These are phyloP conservation scores for Pangasius mekongensis DNA, from an alignment of 2,797 vertebrate genomes.

Conservation along the genomic window DNA sequence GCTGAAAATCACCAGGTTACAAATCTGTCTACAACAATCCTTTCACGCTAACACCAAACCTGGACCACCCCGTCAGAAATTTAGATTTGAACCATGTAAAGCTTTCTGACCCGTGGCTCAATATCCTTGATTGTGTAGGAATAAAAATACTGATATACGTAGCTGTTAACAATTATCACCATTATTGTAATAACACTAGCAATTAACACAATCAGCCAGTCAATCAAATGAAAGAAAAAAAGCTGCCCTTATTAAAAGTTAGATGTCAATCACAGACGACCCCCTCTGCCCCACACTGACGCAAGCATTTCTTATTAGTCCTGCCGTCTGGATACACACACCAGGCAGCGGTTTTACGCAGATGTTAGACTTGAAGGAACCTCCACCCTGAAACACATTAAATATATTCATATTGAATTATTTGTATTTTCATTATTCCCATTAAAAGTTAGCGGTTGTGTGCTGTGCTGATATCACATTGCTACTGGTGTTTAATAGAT, in stretches of 20 bases:
- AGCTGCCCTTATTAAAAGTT: conserved; percentile 13
- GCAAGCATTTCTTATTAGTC: not conserved
- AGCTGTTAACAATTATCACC: conserved; percentile 18
- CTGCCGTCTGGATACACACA: not conserved
- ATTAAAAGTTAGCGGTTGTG: not conserved
- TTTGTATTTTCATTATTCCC: not conserved
- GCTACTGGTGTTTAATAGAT: not conserved
- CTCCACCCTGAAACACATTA: not conserved
- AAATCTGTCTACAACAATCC: conserved; percentile 17
- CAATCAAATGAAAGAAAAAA: not conserved
- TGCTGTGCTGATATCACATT: not conserved
- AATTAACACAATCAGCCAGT: conserved; percentile 27
- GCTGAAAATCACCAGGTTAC: conserved; percentile 24
- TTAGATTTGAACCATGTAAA: not conserved
- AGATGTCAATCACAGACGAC: conserved; percentile 5
- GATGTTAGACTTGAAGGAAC: not conserved
- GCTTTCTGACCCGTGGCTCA: not conserved
- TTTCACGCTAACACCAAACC: not conserved
- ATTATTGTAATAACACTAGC: conserved; percentile 29
- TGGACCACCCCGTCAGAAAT: not conserved
- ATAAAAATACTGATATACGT: conserved; percentile 9
- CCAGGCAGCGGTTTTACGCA: not conserved
- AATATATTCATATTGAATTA: not conserved
- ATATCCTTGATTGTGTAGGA: conserved; percentile 6
- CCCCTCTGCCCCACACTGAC: not conserved